Evolutionary conservation across 2,797 vertebrate species (phyloP).

Genomic region (Hafferia zeledoni): DNA sequence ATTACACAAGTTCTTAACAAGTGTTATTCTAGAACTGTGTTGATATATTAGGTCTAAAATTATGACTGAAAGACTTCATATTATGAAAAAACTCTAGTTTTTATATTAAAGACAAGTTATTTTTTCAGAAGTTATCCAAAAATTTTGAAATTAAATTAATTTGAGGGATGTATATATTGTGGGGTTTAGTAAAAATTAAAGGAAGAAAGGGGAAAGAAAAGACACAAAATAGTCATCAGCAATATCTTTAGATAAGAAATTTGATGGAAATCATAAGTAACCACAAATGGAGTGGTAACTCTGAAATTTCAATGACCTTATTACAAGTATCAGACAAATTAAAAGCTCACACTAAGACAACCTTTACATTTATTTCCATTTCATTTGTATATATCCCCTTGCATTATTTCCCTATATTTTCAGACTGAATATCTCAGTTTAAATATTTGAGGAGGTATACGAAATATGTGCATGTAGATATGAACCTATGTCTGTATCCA

Average conservation of each 20-base stretch:
- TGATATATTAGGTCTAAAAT: neutral
- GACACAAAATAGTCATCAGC: neutral
- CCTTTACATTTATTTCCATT: neutral
- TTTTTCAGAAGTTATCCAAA: neutral
- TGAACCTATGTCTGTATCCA: neutral
- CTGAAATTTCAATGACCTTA: neutral
- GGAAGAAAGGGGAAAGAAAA: neutral
- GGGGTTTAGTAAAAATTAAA: neutral
- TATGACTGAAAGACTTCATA: neutral
- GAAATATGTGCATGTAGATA: neutral
- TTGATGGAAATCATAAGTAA: neutral
- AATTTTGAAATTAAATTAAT: neutral
- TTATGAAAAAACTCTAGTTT: neutral
- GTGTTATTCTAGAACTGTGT: neutral
- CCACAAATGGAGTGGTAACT: neutral
- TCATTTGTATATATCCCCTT: neutral
- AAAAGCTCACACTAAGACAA: neutral
- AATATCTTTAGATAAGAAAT: neutral
- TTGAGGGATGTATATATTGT: fast-evolving
- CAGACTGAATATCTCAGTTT: neutral
- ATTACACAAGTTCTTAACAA: neutral
- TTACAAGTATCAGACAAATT: neutral
- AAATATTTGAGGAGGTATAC: neutral
- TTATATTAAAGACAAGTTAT: neutral
- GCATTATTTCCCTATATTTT: neutral